Conservation (phyloP, 2,797 vertebrate species). For the Adrianichthys oophorus region DNA sequence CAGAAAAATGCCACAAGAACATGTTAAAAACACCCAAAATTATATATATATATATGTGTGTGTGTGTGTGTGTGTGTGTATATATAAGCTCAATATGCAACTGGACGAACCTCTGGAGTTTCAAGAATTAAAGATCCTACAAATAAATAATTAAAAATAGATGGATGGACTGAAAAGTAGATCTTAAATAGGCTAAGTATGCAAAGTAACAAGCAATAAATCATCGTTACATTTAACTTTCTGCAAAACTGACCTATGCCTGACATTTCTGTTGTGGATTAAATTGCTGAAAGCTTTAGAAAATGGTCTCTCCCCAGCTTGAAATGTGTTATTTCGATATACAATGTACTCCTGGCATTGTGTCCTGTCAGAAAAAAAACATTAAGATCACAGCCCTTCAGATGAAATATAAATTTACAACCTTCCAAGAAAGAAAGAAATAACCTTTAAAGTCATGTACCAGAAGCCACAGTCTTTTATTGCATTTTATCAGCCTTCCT, state of each 20-base stretch:
- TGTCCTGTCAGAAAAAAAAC: conserved; percentile 9
- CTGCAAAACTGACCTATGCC: background rate
- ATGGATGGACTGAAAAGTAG: too few relatives aligned
- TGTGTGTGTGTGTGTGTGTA: too few relatives aligned
- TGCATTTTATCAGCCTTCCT: conserved; percentile 30
- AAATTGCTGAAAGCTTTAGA: conserved; percentile 2
- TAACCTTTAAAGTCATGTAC: conserved; percentile 30
- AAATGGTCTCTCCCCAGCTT: background rate
- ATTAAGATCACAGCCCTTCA: conserved; percentile 24
- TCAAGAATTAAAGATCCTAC: too few relatives aligned
- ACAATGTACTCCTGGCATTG: background rate
- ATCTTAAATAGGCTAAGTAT: too few relatives aligned
- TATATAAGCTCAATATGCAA: too few relatives aligned
- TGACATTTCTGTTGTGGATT: background rate
- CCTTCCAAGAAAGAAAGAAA: conserved; percentile 15
- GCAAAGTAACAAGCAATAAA: background rate
- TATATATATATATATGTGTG: too few relatives aligned
- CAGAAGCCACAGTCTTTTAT: conserved; percentile 26
- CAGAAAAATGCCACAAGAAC: too few relatives aligned
- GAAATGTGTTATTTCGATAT: conserved; percentile 1
- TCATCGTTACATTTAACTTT: background rate
- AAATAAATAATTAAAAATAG: too few relatives aligned
- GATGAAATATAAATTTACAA: conserved; percentile 36
- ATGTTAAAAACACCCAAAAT: too few relatives aligned
- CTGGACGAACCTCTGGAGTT: too few relatives aligned